Evolutionary conservation across 2,113 vertebrate genomes (phyloP).

Genomic region (Cnemophilus loriae): DNA sequence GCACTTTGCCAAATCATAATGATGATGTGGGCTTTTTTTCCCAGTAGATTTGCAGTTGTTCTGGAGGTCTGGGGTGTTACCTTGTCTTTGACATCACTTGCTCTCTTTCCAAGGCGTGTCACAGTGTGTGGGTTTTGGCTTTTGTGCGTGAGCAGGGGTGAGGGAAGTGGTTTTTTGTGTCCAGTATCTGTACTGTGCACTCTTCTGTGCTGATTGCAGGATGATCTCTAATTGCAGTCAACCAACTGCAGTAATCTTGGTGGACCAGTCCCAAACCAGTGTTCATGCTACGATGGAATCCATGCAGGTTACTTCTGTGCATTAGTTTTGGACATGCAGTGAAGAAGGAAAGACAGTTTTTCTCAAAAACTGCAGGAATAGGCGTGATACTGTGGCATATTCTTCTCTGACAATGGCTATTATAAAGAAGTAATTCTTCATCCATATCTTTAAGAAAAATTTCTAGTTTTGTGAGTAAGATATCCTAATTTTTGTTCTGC

Average conservation of each 20-base stretch:
- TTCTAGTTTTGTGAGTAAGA: neutral
- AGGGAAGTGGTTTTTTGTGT: neutral
- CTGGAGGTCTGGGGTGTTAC: neutral
- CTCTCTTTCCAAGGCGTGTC: neutral
- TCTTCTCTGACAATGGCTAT: neutral
- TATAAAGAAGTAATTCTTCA: neutral
- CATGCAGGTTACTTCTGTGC: neutral
- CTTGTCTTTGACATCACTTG: neutral
- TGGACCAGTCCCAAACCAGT: neutral
- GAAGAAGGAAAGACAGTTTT: neutral
- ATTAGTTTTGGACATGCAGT: neutral
- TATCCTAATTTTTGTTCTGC: neutral
- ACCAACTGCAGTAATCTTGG: neutral
- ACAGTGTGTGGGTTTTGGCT: neutral
- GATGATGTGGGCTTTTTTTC: neutral
- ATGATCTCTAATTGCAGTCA: neutral
- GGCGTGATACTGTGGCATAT: neutral
- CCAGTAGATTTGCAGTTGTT: neutral
- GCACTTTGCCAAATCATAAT: neutral
- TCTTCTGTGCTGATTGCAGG: neutral
- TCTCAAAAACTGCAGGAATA: neutral
- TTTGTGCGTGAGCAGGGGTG: neutral
- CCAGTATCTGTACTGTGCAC: neutral
- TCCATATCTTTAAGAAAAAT: neutral
- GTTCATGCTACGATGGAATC: neutral